Base-by-base conservation (phyloP, 2,888 invertebrate species). In the Cerceris ruficornis region DNA sequence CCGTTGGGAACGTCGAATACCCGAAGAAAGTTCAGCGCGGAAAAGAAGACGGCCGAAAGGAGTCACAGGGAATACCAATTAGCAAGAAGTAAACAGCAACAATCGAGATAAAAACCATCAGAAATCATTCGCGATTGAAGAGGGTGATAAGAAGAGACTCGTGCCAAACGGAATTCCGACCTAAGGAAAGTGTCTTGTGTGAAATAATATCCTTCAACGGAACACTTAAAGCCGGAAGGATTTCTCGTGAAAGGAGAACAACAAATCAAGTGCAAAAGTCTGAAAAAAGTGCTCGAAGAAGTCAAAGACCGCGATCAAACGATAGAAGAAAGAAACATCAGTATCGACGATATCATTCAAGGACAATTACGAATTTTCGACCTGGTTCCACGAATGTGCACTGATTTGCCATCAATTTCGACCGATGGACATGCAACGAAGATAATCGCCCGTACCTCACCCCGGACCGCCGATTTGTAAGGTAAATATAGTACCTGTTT, bases 401-500 rank as follows among this genome's bases (percentile, higher is more conserved):
- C n/a, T 14, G 42, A 43, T 46, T 57, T 28, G n/a, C 46, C 28
- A 42, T 60, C 17, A 7, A 43, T 14, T n/a, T 28, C 39, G 60
- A 46, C 69, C 67, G 67, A 81, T 81, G 80, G 80, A 69, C 57
- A 39, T 60, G 59, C 66, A 50, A 54, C 80, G 75, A 50, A 68
- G 72, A 69, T 81, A 81, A 80, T 69, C 57, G 62, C 60, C 6
- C 46, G 39, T 42, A 55, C 17, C 68, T 68, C 46, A 60, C 58
- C 62, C 67, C 62, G 80, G 80, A 79, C 75, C 79, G 70, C 79
- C 80, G 58, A 75, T 61, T 66, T 61, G 61, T 55, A 79, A 79
- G 80, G 80, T 80, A 80, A 80, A 75, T 75, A 70, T 70, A 54
- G 46, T 67, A 71, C 70, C 77, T 76, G 77, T 67, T 75, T 28